These are phyloP conservation scores for Pachyuromys duprasi DNA, from an alignment of 2,797 vertebrate genomes.

Conservation along the genomic window DNA sequence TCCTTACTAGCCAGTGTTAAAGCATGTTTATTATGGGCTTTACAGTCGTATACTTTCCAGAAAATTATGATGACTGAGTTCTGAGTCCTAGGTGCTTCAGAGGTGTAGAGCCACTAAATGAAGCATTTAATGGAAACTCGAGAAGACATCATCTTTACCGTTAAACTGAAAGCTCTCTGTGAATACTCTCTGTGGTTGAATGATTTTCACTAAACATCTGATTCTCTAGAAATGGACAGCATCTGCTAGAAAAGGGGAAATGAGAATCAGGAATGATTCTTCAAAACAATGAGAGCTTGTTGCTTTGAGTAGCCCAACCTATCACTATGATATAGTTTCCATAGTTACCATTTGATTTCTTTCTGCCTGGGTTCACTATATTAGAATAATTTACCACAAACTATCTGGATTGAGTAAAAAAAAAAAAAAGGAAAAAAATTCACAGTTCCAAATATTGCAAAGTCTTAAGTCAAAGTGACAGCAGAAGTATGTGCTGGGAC, in stretches of 20 bases:
- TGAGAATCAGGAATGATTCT: neutral
- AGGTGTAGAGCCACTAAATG: neutral
- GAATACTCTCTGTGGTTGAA: constrained; percentile 59
- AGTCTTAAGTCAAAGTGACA: neutral
- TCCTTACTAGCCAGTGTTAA: neutral
- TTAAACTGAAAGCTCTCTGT: constrained; percentile 16
- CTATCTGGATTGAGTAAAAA: neutral
- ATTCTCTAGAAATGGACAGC: constrained; percentile 39
- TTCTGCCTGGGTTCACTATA: neutral
- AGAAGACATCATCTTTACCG: neutral
- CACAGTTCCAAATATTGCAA: neutral
- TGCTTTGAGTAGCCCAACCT: neutral
- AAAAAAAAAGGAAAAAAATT: neutral
- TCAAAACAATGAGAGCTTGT: neutral
- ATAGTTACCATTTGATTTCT: constrained; percentile 2
- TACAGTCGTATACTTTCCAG: neutral
- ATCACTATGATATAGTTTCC: neutral
- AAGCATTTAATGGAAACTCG: constrained; percentile 55
- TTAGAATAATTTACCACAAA: neutral
- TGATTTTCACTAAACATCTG: constrained; percentile 64
- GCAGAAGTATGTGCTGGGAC: neutral
- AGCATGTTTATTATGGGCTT: neutral
- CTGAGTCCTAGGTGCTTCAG: neutral
- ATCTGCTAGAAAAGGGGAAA: neutral
- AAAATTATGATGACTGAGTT: constrained; percentile 19